Conservation (phyloP, 2,113 vertebrate genomes). For the Coregonus clupeaformis region DNA sequence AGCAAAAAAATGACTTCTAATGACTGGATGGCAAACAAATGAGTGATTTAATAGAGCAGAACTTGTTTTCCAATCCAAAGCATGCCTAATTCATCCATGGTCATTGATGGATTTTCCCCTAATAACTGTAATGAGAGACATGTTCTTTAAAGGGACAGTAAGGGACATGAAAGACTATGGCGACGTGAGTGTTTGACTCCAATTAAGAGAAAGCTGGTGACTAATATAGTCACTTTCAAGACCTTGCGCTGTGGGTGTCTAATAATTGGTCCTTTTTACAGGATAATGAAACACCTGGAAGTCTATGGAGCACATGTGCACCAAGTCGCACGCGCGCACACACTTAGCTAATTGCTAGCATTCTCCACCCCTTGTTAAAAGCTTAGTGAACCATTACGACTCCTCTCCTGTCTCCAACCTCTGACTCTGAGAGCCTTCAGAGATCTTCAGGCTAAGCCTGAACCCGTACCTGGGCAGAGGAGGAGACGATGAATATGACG, state of each 20-base stretch:
- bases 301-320: constrained; percentile 18
- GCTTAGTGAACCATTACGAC: neutral
- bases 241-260: constrained; percentile 22
- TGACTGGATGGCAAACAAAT: constrained; percentile 37
- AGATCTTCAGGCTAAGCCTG: too few species aligned
- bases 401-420: too few species aligned
- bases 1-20: constrained; percentile 11
- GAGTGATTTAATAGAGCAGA: constrained; percentile 45
- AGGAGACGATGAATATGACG: too few species aligned
- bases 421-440: too few species aligned
- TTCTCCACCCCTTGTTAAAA: too few species aligned
- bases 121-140: constrained; percentile 39
- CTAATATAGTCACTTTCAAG: constrained; percentile 53
- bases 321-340: constrained; percentile 18
- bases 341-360: too few species aligned
- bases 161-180: constrained; percentile 23
- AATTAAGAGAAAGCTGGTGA: constrained; percentile 45
- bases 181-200: constrained; percentile 26
- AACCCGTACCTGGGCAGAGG: too few species aligned
- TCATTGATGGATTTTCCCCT: constrained; percentile 45
- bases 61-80: constrained; percentile 37
- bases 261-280: constrained; percentile 27
- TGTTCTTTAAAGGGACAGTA: constrained; percentile 37
- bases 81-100: too few species aligned
- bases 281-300: constrained; percentile 19